phyloP scores from a whole-genome alignment of 2,797 vertebrate genomes.

The Manis javanica region DNA sequence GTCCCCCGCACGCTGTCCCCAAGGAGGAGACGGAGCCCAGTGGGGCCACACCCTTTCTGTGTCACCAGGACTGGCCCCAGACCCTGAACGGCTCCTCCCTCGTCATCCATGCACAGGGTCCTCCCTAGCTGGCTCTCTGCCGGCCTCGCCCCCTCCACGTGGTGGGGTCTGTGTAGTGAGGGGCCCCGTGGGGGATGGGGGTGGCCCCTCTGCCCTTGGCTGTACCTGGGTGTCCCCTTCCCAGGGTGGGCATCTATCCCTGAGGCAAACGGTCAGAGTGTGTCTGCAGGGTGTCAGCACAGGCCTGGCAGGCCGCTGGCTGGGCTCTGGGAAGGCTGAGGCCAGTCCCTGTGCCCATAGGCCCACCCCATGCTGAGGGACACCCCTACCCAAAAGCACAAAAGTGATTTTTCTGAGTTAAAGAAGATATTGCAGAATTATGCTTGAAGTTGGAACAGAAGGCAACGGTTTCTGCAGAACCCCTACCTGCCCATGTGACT shows the following conservation, averaged over 20 bases:
- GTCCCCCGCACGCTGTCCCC: no score
- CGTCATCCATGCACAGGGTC: neutral
- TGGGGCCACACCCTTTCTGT: fast-evolving
- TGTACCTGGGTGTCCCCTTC: neutral
- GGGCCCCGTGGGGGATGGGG: neutral
- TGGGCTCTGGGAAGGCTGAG: neutral
- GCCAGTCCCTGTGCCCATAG: no score
- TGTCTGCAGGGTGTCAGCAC: neutral
- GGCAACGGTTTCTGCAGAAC: slow-evolving; percentile 61
- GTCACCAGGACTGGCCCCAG: fast-evolving
- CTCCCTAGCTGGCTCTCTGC: neutral
- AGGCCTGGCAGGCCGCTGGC: neutral
- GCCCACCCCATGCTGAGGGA: neutral
- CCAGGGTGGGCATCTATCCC: neutral
- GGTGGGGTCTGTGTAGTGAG: neutral
- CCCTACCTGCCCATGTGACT: slow-evolving; percentile 77
- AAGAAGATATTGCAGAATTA: slow-evolving; percentile 63
- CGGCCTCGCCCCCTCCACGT: no score
- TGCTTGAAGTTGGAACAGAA: neutral
- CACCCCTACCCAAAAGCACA: neutral
- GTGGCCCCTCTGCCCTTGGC: neutral
- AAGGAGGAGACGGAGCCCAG: no score
- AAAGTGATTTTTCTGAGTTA: slow-evolving; percentile 58
- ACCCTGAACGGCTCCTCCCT: neutral
- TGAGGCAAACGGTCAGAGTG: neutral